These are phyloP conservation scores for Urocyon cinereoargenteus DNA, from an alignment of 2,797 vertebrate species.

Conservation along the genomic window DNA sequence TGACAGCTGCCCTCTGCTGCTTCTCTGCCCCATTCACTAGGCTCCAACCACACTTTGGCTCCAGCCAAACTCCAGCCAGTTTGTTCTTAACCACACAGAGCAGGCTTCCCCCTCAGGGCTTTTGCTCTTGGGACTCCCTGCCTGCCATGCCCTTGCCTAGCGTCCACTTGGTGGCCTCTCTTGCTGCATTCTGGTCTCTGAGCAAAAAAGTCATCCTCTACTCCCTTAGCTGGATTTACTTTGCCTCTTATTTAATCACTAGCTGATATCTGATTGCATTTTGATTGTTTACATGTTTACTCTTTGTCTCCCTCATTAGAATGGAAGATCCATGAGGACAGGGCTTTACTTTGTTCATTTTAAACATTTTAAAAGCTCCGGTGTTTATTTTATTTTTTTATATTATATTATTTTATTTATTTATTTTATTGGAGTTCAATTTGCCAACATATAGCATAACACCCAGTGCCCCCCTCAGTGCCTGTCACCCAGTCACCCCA, in stretches of 20 bases:
- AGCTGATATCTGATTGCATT: too few species aligned
- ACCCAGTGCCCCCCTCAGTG: too few species aligned
- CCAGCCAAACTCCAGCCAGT: background rate
- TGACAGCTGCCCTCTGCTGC: background rate
- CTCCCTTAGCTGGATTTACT: background rate
- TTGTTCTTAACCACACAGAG: background rate
- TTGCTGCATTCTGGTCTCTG: background rate
- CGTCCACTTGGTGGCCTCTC: rapidly evolving
- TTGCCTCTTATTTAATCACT: background rate
- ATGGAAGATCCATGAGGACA: background rate
- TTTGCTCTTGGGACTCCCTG: background rate
- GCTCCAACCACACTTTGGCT: background rate
- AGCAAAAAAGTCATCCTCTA: background rate
- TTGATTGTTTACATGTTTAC: background rate
- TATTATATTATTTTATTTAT: too few species aligned
- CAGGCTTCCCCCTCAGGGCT: background rate
- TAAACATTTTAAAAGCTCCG: background rate
- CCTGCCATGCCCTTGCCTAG: background rate
- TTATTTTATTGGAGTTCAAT: too few species aligned
- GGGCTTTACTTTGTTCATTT: background rate
- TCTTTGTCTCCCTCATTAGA: background rate
- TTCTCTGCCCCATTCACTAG: background rate
- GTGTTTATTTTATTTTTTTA: background rate
- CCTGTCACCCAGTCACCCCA: too few species aligned
- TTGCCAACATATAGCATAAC: too few species aligned